Evolutionary conservation across 2,888 invertebrate species (phyloP), one percentile per base, ranked within the genome.

Genomic region (Phyllotreta cruciferae): DNA sequence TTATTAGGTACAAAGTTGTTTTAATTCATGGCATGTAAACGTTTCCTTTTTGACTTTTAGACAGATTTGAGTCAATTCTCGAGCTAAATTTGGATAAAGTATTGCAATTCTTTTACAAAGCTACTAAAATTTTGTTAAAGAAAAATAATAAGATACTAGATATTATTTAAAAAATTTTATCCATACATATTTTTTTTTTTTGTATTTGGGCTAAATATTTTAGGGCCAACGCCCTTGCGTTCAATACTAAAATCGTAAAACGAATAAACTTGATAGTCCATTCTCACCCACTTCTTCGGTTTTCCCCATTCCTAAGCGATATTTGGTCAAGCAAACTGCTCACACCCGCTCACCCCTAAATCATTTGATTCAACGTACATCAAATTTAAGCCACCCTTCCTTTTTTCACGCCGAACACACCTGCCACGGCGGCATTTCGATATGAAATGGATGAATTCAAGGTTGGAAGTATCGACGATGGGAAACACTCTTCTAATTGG

Each of bases 401-500:
- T 38, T 56, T 36, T 35, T 38, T 38, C 38, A 56, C 39, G 56
- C 50, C 53, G 4, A 56, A 39, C 41, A 47, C 45, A 53, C 53
- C 57, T 53, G 39, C 47, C 52, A 62, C 53, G 42, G 13, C 49
- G 41, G 49, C 49, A 35, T 67, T 68, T 65, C 56, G 70, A 75
- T 74, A 76, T 75, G 74, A 76, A 76, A 77, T 74, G 72, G 75
- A 74, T 73, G 74, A 74, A 72, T 71, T 64, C 58, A 64, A 72
- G 75, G 74, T 74, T 71, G 70, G 61, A 72, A 70, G 72, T 71
- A 70, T 60, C 66, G 68, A 66, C 73, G 72, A 71, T 71, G 71
- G 72, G 71, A 74, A 77, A 75, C 77, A 75, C 75, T 76, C 76
- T 73, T 71, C 76, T 79, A 79, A 79, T 79, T 79, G 79, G 78